phyloP scores from a whole-genome alignment of 2,797 vertebrate species.

The Danio tinwini region DNA sequence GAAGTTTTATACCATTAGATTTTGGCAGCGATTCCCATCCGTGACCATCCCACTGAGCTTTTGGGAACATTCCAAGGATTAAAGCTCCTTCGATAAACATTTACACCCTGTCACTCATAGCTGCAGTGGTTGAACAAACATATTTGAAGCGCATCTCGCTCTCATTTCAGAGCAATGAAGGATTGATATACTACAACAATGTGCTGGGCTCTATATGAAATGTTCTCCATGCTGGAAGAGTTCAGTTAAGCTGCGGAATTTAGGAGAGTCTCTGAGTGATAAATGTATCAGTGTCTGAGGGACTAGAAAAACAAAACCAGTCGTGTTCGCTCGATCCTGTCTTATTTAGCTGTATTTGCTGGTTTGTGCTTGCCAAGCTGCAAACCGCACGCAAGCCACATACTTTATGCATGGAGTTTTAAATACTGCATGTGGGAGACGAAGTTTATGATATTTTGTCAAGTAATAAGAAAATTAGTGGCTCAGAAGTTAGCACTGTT shows the following conservation, averaged over 20 bases:
- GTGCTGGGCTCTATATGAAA: slow-evolving; percentile 71
- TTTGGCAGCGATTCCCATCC: slow-evolving; percentile 52
- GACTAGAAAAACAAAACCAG: slow-evolving; percentile 52
- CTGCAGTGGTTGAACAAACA: slow-evolving; percentile 57
- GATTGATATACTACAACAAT: slow-evolving; percentile 68
- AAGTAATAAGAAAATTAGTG: not conserved
- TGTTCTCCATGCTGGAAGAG: slow-evolving; percentile 67
- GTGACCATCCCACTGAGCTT: slow-evolving; percentile 57
- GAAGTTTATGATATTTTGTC: not conserved
- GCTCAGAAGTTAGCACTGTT: too few species aligned
- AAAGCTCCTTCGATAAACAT: slow-evolving; percentile 43
- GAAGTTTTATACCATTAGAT: slow-evolving; percentile 12
- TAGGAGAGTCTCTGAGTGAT: slow-evolving; percentile 55
- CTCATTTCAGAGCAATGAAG: slow-evolving; percentile 66
- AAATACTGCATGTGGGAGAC: not conserved
- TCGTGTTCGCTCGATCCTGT: not conserved
- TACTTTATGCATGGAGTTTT: not conserved
- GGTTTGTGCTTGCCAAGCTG: slow-evolving; percentile 10
- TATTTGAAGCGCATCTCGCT: slow-evolving; percentile 70
- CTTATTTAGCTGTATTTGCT: slow-evolving; percentile 20
- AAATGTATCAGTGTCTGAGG: slow-evolving; percentile 49
- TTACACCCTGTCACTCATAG: slow-evolving; percentile 54
- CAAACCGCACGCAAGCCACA: not conserved
- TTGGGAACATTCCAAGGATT: slow-evolving; percentile 69
- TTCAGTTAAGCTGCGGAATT: slow-evolving; percentile 65